Percentiles rank a stretch among this genome's conserved stretches.
Conservation (phyloP, 2,888 invertebrate genomes). For the Ctenicera cuprea region DNA sequence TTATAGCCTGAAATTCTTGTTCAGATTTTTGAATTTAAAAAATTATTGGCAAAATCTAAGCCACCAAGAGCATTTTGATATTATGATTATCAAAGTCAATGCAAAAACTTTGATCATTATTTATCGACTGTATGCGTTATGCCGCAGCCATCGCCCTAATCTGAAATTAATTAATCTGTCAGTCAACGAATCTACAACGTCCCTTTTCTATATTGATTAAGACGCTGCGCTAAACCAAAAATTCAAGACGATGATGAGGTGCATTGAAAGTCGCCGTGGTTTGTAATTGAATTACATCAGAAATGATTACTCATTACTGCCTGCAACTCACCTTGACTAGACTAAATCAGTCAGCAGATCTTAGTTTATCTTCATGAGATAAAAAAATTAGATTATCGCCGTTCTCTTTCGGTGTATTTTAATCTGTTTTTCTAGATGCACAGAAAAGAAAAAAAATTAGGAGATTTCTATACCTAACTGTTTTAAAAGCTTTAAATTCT, state of each 20-base stretch:
- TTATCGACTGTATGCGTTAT: constrained; percentile 12
- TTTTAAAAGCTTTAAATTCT: too few species aligned
- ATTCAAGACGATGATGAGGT: constrained; percentile 26
- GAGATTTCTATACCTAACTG: too few species aligned
- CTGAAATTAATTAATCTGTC: constrained; percentile 42
- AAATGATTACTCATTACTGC: constrained; percentile 27
- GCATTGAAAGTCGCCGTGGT: constrained; percentile 17
- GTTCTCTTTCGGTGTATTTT: constrained; percentile 2
- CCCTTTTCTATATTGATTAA: constrained; percentile 36
- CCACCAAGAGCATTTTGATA: too few species aligned
- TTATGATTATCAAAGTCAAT: too few species aligned
- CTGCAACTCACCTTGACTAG: constrained; percentile 20
- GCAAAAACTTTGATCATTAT: not conserved
- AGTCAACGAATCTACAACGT: constrained; percentile 37
- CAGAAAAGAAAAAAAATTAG: too few species aligned
- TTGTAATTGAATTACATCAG: constrained; percentile 28
- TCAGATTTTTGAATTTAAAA: too few species aligned
- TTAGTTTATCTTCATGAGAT: not conserved
- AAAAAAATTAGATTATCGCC: not conserved
- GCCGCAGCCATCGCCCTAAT: constrained; percentile 16
- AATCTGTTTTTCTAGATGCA: not conserved
- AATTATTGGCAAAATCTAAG: too few species aligned
- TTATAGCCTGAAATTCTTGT: too few species aligned
- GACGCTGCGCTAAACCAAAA: constrained; percentile 26
- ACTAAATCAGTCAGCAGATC: constrained; percentile 1